phyloP scores from a whole-genome alignment of 2,888 invertebrate species.

The Lasioglossum vierecki region DNA sequence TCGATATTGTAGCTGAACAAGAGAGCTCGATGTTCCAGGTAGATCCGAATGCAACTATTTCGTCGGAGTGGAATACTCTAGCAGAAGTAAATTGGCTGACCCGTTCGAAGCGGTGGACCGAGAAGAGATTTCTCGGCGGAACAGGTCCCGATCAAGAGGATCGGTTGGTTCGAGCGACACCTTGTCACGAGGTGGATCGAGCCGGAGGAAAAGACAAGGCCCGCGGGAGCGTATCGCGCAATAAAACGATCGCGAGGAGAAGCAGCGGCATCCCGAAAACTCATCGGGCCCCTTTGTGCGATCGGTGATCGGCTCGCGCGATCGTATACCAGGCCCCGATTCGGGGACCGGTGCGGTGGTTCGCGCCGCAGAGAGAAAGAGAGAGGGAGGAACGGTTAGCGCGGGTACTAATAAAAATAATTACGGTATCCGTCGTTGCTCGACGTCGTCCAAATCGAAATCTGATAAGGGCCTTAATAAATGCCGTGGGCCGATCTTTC shows the following conservation, averaged over 20 bases:
- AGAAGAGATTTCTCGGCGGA: not conserved
- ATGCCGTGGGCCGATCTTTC: constrained; percentile 64
- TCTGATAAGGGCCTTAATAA: constrained; percentile 74
- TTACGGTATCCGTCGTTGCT: constrained; percentile 71
- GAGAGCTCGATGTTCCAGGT: not conserved
- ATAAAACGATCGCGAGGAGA: constrained; percentile 11
- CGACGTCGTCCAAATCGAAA: constrained; percentile 68
- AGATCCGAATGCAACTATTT: not conserved
- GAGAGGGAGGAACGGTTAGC: constrained; percentile 42
- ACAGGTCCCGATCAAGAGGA: not conserved
- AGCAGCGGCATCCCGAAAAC: constrained; percentile 51
- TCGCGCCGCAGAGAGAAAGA: constrained; percentile 26
- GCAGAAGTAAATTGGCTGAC: not conserved
- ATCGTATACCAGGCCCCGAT: constrained; percentile 17
- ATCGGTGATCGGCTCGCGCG: constrained; percentile 28
- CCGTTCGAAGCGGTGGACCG: not conserved
- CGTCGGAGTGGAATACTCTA: not conserved
- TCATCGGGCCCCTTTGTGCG: constrained; percentile 61
- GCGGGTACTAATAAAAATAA: constrained; percentile 74
- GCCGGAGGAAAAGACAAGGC: constrained; percentile 1
- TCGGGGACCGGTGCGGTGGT: constrained; percentile 28
- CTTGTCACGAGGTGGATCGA: not conserved
- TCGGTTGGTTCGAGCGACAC: not conserved
- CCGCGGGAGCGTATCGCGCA: not conserved
- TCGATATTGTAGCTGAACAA: not conserved